Evolutionary conservation across 2,113 vertebrate genomes (phyloP).

Genomic region (Onychostoma macrolepis): DNA sequence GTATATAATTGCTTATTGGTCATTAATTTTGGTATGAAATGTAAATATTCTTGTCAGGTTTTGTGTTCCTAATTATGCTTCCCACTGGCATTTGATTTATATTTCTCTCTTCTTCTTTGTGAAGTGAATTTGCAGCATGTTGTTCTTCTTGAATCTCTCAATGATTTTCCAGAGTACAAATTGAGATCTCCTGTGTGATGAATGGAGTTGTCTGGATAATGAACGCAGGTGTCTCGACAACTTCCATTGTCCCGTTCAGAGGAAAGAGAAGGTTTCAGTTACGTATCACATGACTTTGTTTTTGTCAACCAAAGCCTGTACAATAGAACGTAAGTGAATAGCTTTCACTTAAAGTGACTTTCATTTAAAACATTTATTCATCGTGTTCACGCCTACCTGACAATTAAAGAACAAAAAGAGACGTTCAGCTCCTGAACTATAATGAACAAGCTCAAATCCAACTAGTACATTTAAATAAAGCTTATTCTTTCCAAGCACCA

Average conservation of each 20-base stretch:
- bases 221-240: not conserved
- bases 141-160: not conserved
- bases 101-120: not conserved
- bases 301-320: not conserved
- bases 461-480: not conserved
- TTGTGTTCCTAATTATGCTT: not conserved
- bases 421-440: not conserved
- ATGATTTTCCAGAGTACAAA: not conserved
- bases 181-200: not conserved
- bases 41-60: not conserved
- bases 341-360: constrained; percentile 14
- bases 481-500: not conserved
- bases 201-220: constrained; percentile 15
- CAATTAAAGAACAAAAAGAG: constrained; percentile 13
- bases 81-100: not conserved
- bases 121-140: not conserved
- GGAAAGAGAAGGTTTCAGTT: not conserved
- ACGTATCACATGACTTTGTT: constrained; percentile 10
- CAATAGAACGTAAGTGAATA: not conserved
- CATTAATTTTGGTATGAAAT: not conserved
- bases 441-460: not conserved
- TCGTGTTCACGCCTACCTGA: not conserved
- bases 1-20: not conserved
- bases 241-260: not conserved
- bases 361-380: not conserved